Evolutionary conservation across 2,797 vertebrate genomes (phyloP).

Genomic region (Heterohyrax brucei): DNA sequence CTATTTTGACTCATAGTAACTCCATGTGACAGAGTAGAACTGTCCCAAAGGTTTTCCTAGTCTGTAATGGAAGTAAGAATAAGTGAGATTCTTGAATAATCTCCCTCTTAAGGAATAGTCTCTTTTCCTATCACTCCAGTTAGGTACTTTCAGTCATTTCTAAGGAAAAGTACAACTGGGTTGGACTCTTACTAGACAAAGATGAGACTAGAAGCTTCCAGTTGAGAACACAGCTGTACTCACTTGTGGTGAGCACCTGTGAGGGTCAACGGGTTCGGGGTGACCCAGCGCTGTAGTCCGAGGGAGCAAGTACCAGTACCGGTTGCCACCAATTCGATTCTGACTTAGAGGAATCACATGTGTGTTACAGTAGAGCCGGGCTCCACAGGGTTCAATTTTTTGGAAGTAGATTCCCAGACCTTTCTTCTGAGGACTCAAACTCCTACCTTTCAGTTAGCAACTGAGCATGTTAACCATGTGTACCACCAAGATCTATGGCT

Average conservation of each 20-base stretch:
- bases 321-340: not conserved
- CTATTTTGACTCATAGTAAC: not conserved
- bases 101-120: not conserved
- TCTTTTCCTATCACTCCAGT: not conserved
- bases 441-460: not conserved
- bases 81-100: constrained; percentile 35
- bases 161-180: not conserved
- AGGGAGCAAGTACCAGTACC: not conserved
- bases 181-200: not conserved
- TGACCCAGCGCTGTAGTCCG: not conserved
- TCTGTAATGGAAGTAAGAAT: not conserved
- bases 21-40: not conserved
- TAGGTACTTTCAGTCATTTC: constrained; percentile 41
- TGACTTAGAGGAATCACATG: not conserved
- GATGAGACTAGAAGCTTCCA: not conserved
- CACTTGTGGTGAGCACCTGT: not conserved
- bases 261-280: not conserved
- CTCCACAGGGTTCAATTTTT: not conserved
- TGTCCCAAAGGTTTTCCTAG: not conserved
- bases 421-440: not conserved
- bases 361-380: not conserved
- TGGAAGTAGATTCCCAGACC: not conserved
- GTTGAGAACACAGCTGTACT: not conserved
- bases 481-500: not conserved
- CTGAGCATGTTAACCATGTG: not conserved